phyloP scores from a whole-genome alignment of 2,113 vertebrate species.

The Leucopsar rothschildi region DNA sequence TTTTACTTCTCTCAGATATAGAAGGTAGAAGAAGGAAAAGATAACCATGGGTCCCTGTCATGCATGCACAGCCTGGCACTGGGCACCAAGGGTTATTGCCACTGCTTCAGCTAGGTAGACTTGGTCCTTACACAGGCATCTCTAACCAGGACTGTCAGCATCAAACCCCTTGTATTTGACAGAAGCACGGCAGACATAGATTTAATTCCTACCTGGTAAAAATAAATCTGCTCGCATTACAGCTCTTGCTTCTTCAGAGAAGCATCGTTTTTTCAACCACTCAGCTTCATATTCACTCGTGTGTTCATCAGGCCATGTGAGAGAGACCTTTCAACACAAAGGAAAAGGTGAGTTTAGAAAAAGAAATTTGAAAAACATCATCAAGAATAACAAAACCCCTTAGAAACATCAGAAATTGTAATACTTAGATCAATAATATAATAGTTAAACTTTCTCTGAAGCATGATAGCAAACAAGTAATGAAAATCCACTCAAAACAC shows the following conservation, averaged over 20 bases:
- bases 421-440: background rate
- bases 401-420: background rate
- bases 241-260: slow-evolving; percentile 83
- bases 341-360: background rate
- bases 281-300: slow-evolving; percentile 85
- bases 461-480: background rate
- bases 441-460: background rate
- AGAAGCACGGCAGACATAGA: background rate
- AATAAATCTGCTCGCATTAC: slow-evolving; percentile 81
- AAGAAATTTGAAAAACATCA: background rate
- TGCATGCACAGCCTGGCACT: background rate
- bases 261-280: slow-evolving; percentile 91
- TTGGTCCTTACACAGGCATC: background rate
- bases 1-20: background rate
- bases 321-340: slow-evolving; percentile 75
- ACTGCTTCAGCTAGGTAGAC: background rate
- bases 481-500: background rate
- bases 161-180: background rate
- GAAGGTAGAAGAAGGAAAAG: background rate
- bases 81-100: background rate
- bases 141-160: fast-evolving
- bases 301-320: slow-evolving; percentile 89
- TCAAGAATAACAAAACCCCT: background rate
- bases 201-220: slow-evolving; percentile 79
- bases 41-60: fast-evolving